phyloP scores from a whole-genome alignment of 1,140 invertebrate genomes.

The Drosophila nikananu region DNA sequence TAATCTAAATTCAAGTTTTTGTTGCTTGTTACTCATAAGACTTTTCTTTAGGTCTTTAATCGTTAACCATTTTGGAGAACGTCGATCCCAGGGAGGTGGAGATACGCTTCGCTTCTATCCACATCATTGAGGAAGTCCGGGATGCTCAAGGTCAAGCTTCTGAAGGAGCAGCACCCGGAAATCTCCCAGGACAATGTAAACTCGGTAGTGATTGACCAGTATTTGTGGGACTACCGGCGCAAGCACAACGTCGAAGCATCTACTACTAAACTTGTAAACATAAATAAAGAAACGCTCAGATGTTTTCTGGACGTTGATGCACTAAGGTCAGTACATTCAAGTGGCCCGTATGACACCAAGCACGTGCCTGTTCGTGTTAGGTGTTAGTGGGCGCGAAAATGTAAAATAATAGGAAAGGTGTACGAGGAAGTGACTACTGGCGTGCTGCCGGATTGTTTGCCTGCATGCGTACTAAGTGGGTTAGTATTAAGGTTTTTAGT shows the following conservation, averaged over 20 bases:
- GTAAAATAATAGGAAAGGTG: too few relatives aligned
- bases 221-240: slow-evolving; percentile 96
- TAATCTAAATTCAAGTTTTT: slow-evolving; percentile 30
- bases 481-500: too few relatives aligned
- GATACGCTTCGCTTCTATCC: slow-evolving; percentile 96
- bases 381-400: too few relatives aligned
- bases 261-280: slow-evolving; percentile 91
- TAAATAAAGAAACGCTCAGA: slow-evolving; percentile 34
- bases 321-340: too few relatives aligned
- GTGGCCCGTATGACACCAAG: too few relatives aligned
- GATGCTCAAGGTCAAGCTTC: slow-evolving; percentile 86
- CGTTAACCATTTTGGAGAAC: slow-evolving; percentile 88
- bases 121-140: slow-evolving; percentile 92
- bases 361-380: too few relatives aligned
- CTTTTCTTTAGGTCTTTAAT: slow-evolving; percentile 3
- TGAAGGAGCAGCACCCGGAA: slow-evolving; percentile 85
- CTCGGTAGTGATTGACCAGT: slow-evolving; percentile 94
- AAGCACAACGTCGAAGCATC: slow-evolving; percentile 92
- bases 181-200: slow-evolving; percentile 86
- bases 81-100: slow-evolving; percentile 94
- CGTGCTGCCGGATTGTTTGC: too few relatives aligned
- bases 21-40: slow-evolving; percentile 6
- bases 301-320: too few relatives aligned
- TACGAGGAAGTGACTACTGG: too few relatives aligned
- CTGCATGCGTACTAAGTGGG: too few relatives aligned